These are phyloP conservation scores for Andrena chrysosceles DNA, from an alignment of 2,888 invertebrate genomes.

Conservation along the genomic window DNA sequence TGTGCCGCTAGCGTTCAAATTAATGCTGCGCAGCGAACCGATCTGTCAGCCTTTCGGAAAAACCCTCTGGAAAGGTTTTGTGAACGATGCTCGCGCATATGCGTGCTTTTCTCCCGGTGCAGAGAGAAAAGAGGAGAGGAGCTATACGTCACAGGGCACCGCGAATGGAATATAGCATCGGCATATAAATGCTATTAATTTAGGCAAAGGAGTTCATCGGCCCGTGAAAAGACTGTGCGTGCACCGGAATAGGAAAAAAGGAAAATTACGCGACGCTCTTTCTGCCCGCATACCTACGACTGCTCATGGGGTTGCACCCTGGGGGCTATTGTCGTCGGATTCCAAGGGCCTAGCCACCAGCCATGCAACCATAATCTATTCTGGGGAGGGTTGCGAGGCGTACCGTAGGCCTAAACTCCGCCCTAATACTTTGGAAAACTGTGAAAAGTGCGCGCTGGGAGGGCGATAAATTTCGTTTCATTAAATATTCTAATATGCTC, in stretches of 20 bases:
- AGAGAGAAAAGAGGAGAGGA: conserved; percentile 23
- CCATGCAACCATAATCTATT: conserved; percentile 73
- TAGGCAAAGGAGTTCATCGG: conserved; percentile 80
- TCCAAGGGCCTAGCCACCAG: conserved; percentile 68
- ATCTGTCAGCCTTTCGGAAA: not conserved
- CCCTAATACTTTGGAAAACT: conserved; percentile 69
- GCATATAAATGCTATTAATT: conserved; percentile 82
- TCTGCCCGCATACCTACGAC: conserved; percentile 68
- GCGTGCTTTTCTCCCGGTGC: conserved; percentile 43
- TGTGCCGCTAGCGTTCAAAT: conserved; percentile 42
- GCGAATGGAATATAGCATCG: conserved; percentile 62
- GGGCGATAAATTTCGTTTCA: conserved; percentile 50
- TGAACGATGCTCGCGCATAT: conserved; percentile 73
- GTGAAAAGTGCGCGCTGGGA: conserved; percentile 30
- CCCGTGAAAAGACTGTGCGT: conserved; percentile 79
- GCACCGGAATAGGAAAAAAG: conserved; percentile 55
- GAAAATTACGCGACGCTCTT: conserved; percentile 69
- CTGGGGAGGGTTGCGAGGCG: conserved; percentile 59
- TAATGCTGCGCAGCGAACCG: conserved; percentile 61
- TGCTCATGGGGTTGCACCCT: conserved; percentile 76
- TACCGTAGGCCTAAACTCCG: conserved; percentile 68
- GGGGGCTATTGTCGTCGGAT: conserved; percentile 75
- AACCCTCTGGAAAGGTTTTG: conserved; percentile 17
- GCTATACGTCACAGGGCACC: conserved; percentile 73
- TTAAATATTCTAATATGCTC: conserved; percentile 58